A percentile compares a stretch with the other conserved stretches of the same genome.
Evolutionary conservation across 2,113 vertebrate species (phyloP).

Genomic region (Dendropsophus ebraccatus): DNA sequence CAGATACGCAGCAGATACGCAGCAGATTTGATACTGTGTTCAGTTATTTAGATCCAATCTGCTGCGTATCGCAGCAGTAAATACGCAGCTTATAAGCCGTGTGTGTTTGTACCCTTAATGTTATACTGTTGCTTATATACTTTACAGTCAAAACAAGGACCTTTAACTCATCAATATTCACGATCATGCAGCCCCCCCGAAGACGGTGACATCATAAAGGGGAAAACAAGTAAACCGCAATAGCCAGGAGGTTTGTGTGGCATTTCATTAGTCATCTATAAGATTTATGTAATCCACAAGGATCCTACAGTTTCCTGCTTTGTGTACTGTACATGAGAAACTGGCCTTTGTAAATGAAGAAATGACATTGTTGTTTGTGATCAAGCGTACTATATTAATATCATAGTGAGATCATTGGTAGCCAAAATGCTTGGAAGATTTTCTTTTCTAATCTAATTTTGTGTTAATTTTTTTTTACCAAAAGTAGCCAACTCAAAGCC

Average conservation of each 20-base stretch:
- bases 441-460: background rate
- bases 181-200: background rate
- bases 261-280: background rate
- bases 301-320: too few species aligned
- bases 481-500: background rate
- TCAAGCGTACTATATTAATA: background rate
- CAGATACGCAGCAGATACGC: too few species aligned
- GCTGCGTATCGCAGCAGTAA: too few species aligned
- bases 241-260: background rate
- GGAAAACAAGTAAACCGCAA: too few species aligned
- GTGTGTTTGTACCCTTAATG: too few species aligned
- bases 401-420: background rate
- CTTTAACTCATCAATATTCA: background rate
- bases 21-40: too few species aligned
- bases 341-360: background rate
- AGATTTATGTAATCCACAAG: background rate
- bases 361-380: background rate
- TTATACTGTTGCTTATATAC: too few species aligned
- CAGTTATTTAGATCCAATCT: too few species aligned
- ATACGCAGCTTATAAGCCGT: too few species aligned
- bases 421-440: constrained; percentile 1
- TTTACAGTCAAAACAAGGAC: background rate
- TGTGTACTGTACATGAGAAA: background rate
- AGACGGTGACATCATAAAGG: background rate
- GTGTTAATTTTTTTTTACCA: background rate